Base-by-base conservation (phyloP, 2,113 vertebrate genomes). In the Elephantulus edwardii region DNA sequence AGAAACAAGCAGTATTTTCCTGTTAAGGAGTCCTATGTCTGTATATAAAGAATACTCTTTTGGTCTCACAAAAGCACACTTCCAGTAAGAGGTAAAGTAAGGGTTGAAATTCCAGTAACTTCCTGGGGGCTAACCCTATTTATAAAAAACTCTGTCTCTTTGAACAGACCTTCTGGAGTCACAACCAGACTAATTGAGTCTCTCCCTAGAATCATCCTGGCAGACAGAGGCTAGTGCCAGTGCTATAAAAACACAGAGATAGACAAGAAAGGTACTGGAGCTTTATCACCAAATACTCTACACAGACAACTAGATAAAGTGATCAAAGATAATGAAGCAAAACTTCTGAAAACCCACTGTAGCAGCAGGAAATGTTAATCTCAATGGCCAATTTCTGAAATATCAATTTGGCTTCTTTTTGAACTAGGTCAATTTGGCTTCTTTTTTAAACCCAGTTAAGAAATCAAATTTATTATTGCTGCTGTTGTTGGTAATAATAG, bases 101-200 rank as follows among this genome's bases (percentile, higher is more conserved):
- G 30, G 20, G 60, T 44, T 85, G 64, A 93, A 30, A 52, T 93
- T 95, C 79, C 91, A 90, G 71, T 80, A 94, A 94, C 72, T 95
- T 94, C 83, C 89, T 72, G 84, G 16, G 88, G 56, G 24, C 76
- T 93, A 83, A 60, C 71, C 75, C 76, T 88, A 44, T 94, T 93
- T 71, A 82, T 58, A 79, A 52, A 88, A 42, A 35, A 33, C 50
- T 93, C 76, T 64, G 28, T 90, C 86, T 92, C 89, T 80, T 66
- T 28, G 60, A 83, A 82, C 58, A 95, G 89, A 91, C 83, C 71
- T 92, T 88, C 79, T 93, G 86, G 83, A 93, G 80, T 95, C 83
- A 72, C 24, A 88, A 83, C 35, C 72, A 86, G 35, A 42, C 40
- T 89, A 92, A 91, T 54, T 82, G 81, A 88, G 88, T 70, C 40